Percentiles rank a stretch among this genome's conserved stretches.
These are phyloP conservation scores for Mustela nigripes DNA, from an alignment of 2,113 vertebrate species.

Conservation along the genomic window DNA sequence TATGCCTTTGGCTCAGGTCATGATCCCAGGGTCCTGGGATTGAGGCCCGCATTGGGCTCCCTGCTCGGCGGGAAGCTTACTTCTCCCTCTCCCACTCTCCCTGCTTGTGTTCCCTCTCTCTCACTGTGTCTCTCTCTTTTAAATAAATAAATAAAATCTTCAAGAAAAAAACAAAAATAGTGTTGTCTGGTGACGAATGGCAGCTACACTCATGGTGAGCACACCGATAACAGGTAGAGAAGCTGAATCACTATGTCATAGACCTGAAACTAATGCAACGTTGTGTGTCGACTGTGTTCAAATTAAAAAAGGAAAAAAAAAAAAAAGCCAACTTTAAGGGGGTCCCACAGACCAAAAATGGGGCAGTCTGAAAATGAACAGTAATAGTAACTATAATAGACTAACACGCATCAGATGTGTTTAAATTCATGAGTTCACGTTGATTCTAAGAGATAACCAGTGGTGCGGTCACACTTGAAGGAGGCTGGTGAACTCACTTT, in stretches of 20 bases:
- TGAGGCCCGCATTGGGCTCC: accelerated
- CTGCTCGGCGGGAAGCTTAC: too few species aligned
- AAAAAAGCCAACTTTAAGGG: not conserved
- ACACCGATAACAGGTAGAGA: too few species aligned
- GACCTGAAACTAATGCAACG: not conserved
- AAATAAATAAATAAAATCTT: too few species aligned
- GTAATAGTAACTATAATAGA: not conserved
- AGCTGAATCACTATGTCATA: not conserved
- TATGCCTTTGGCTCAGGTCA: too few species aligned
- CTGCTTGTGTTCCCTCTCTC: too few species aligned
- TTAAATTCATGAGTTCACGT: slow-evolving; percentile 13
- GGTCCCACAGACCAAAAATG: not conserved
- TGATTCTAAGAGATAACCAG: slow-evolving; percentile 2
- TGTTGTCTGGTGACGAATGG: not conserved
- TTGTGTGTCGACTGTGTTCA: not conserved
- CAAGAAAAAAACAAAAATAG: too few species aligned
- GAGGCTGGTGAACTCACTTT: not conserved
- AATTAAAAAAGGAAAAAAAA: not conserved
- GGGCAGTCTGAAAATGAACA: not conserved
- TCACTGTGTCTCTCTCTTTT: too few species aligned
- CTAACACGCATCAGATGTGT: not conserved
- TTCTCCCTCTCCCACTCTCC: too few species aligned
- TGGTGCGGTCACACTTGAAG: not conserved
- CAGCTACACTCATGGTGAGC: not conserved
- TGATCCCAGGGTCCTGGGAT: too few species aligned